These are phyloP conservation scores for Zosterops pallidus DNA, from an alignment of 2,113 vertebrate genomes.

Conservation along the genomic window DNA sequence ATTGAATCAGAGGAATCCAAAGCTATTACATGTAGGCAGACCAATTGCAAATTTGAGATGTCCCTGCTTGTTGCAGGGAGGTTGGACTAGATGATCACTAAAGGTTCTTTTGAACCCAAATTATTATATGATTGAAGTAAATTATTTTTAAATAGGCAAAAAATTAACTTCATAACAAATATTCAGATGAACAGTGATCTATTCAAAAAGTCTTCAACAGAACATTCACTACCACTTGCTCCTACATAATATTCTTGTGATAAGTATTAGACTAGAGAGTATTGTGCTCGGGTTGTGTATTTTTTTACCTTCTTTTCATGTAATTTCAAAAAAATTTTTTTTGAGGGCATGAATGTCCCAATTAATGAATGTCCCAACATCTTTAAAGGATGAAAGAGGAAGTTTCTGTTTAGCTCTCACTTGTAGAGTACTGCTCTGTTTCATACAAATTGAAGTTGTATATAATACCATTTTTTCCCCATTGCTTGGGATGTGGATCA, in stretches of 20 bases:
- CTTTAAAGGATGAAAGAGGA: neutral
- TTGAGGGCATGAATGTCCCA: neutral
- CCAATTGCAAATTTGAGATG: neutral
- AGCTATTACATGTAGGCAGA: neutral
- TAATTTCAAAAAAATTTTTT: neutral
- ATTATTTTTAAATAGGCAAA: neutral
- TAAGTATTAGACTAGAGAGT: neutral
- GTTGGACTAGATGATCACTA: neutral
- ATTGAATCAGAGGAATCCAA: neutral
- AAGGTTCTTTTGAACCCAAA: neutral
- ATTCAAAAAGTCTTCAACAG: neutral
- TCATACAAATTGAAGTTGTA: neutral
- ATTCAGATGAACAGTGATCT: neutral
- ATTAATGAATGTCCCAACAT: neutral
- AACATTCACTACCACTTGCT: neutral
- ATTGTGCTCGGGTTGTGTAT: neutral
- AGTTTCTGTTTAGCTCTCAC: neutral
- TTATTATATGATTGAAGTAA: neutral
- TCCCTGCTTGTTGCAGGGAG: neutral
- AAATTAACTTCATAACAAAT: neutral
- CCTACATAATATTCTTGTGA: neutral
- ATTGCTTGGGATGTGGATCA: neutral
- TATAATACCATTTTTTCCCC: neutral
- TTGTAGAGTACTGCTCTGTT: neutral
- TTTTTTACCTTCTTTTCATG: neutral